Evolutionary conservation across 1,140 invertebrate genomes (phyloP).

Genomic region (Zaprionus lachaisei): DNA sequence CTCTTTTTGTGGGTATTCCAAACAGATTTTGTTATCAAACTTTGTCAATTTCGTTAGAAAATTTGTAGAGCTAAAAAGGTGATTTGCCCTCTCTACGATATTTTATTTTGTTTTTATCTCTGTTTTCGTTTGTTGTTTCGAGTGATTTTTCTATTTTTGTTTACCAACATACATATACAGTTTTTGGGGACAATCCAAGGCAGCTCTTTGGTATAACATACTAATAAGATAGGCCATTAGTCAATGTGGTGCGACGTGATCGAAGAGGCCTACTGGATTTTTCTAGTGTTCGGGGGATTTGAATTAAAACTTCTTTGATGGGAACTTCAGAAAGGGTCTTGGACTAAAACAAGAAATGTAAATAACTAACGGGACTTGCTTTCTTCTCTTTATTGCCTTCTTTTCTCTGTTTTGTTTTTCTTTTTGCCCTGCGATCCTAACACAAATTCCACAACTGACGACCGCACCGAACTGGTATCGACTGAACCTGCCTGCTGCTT

Average conservation of each 20-base stretch:
- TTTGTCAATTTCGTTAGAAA: neutral
- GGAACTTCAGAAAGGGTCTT: neutral
- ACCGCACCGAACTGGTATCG: constrained; percentile 25
- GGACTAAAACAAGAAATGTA: neutral
- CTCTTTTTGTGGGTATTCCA: neutral
- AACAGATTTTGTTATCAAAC: constrained; percentile 1
- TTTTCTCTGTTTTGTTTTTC: neutral
- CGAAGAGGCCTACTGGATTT: neutral
- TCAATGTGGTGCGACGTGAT: constrained; percentile 5
- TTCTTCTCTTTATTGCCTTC: neutral
- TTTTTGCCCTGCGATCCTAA: neutral
- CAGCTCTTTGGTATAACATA: neutral
- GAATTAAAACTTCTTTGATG: neutral
- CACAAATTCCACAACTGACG: neutral
- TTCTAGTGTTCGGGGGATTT: neutral
- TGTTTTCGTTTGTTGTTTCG: constrained; percentile 15
- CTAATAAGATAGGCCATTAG: neutral
- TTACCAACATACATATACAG: constrained; percentile 15
- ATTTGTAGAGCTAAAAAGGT: neutral
- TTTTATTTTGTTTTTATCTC: constrained; percentile 16
- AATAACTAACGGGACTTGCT: neutral
- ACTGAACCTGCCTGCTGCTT: constrained; percentile 4
- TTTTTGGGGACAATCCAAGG: neutral
- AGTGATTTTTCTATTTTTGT: constrained; percentile 22
- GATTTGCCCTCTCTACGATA: neutral